Percentiles rank a stretch among this genome's conserved stretches.
These are phyloP conservation scores for Chouioia cunea DNA, from an alignment of 2,888 invertebrate species.

Conservation along the genomic window DNA sequence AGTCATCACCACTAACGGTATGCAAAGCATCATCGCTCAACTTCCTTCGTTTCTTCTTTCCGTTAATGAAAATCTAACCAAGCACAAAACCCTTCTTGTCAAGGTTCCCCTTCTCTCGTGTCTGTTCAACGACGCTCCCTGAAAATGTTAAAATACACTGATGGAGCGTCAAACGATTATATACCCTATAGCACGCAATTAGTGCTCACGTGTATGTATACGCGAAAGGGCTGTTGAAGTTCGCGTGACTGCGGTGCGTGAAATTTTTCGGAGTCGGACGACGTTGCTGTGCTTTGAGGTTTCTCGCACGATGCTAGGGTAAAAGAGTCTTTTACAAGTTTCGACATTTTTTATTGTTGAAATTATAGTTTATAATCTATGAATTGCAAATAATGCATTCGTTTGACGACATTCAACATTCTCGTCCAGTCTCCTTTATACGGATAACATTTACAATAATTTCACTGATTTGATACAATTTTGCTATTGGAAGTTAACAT, in stretches of 20 bases:
- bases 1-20: too few relatives aligned
- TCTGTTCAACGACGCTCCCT: constrained; percentile 15
- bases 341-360: too few relatives aligned
- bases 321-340: too few relatives aligned
- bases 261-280: background rate
- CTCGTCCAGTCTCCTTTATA: too few relatives aligned
- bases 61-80: background rate
- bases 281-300: too few relatives aligned
- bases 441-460: too few relatives aligned
- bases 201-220: background rate
- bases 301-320: too few relatives aligned
- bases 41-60: too few relatives aligned
- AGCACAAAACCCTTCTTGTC: background rate
- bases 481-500: constrained; percentile 35
- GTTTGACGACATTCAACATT: too few relatives aligned
- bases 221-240: background rate
- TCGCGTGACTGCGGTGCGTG: background rate
- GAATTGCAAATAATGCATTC: too few relatives aligned
- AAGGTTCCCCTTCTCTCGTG: background rate
- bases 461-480: constrained; percentile 48
- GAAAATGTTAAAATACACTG: constrained; percentile 17
- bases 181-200: constrained; percentile 7
- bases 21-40: background rate
- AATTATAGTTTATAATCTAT: too few relatives aligned
- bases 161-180: constrained; percentile 44